Evolutionary conservation across 92 coral and sea anemone genomes (phyloP).

Genomic region (Epizoanthus stellaris): DNA sequence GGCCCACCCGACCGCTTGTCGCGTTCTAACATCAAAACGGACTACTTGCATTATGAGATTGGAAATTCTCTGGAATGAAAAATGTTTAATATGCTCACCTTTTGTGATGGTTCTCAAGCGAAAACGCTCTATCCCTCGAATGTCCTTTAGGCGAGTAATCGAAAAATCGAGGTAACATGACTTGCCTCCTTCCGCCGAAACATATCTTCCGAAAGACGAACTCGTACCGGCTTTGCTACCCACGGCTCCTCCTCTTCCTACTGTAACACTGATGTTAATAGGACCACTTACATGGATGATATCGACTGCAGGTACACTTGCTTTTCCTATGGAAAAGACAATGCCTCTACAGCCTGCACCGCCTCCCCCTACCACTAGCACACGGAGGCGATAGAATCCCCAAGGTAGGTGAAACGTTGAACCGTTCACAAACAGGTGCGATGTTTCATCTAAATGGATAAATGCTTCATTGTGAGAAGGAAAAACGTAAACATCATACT

Average conservation of each 20-base stretch:
- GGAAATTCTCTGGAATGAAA: neutral
- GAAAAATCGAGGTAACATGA: neutral
- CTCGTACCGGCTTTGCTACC: neutral
- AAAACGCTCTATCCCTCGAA: neutral
- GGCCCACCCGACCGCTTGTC: no score
- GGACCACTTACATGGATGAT: neutral
- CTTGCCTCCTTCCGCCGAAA: neutral
- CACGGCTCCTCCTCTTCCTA: slow-evolving; percentile 20
- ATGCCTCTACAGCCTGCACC: slow-evolving; percentile 12
- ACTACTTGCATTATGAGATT: no score
- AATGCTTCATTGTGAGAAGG: neutral
- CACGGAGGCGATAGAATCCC: slow-evolving; percentile 15
- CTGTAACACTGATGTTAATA: neutral
- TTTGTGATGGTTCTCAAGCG: slow-evolving; percentile 5
- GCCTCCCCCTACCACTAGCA: slow-evolving; percentile 34
- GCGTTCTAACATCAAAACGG: no score
- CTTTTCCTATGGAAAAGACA: neutral
- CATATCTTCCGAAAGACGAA: slow-evolving; percentile 8
- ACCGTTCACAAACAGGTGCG: neutral
- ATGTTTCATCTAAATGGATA: neutral
- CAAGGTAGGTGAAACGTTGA: neutral
- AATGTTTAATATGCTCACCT: neutral
- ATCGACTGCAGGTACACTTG: neutral
- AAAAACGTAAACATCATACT: no score
- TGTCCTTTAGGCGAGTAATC: neutral